Evolutionary conservation across 92 coral and sea anemone species (phyloP), one percentile per base, ranked within the genome.

Genomic region (Epizoanthus ramosus): DNA sequence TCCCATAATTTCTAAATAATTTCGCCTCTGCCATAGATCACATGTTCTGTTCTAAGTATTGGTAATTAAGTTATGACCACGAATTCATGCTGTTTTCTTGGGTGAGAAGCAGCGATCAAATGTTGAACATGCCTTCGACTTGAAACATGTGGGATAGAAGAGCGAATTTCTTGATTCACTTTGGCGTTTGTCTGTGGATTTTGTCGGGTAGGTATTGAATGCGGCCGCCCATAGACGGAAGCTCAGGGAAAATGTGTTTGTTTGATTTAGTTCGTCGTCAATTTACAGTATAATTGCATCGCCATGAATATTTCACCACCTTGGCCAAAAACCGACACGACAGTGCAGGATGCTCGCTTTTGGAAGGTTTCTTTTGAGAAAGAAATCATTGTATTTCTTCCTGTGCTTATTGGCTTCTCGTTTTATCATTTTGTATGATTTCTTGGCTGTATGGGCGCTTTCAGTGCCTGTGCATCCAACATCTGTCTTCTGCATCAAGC

Each of bases 231-330:
- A 71, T 65, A 28, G 61, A 75, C 80, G 82, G 82, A 77, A 77
- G 82, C 90, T 86, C 63, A 47, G 73, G 60, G 84, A 73, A 73
- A 80, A 86, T 74, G 75, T 90, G 95, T 91, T 96, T 96, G 98
- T 96, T 96, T 96, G 98, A 92, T 85, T 90, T 94, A 80, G 80
- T 80, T 77, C 93, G 91, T 88, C 92, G 93, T 84, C 95, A 96
- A 96, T 96, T 96, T 94, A 90, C 96, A 96, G 91, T 91, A 91
- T 93, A 93, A 96, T 96, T 93, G 92, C 89, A 76, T 86, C 79
- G 86, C 85, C 75, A 91, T 90, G 93, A 91, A 91, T 92, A 91
- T 96, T 93, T 96, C 98, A 94, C 93, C 98, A 96, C 98, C 96
- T 88, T 72, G 87, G 89, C 73, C 63, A 71, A 87, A 89, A 83